Base-by-base conservation (phyloP, 2,888 invertebrate species). In the Masnerella sp. region DNA sequence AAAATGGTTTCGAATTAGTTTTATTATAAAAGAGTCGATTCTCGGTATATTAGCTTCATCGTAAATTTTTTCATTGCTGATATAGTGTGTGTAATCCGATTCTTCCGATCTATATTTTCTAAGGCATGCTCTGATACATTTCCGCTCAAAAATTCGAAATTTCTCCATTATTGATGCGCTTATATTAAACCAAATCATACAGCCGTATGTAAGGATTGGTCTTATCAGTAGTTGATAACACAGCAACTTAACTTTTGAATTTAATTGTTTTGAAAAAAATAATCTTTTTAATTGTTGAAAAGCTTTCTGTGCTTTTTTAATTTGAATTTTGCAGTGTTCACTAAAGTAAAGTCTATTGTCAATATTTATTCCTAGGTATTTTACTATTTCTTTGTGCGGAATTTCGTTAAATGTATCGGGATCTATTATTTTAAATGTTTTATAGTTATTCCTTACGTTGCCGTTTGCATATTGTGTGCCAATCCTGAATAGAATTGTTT, bases 271-370 rank as follows among this genome's bases (percentile, higher is more conserved):
- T 2, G 59, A 74, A 20, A 71, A 64, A 18, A 79, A 77, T 25
- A 79, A 20, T 2, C 3, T 34, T 1, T 12, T 34, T 1, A n/a
- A 12, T n/a, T n/a, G 5, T 5, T 36, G 59, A 12, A 73, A 78
- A 0, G 76, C 71, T n/a, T 69, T 74, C 64, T 67, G 67, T 1
- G 75, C 75, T 72, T 78, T 78, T 8, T 70, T 5, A 8, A 78
- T 0, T 73, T 62, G 43, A 0, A n/a, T 71, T 5, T 59, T 54
- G 1, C 75, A 22, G 22, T 77, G 77, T 0, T 56, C 8, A n/a
- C 36, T 56, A 1, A 49, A 49, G 15, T 32, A 38, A 1, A 67
- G 25, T 12, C n/a, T 36, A 30, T 42, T 8, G 5, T 52, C 54
- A 7, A 54, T 14, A 11, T 54, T 8, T 2, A 43, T 9, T 1